A percentile compares a stretch with the other conserved stretches of the same genome.
phyloP scores from a whole-genome alignment of 2,113 vertebrate genomes.

The Microcebus lehilahytsara region DNA sequence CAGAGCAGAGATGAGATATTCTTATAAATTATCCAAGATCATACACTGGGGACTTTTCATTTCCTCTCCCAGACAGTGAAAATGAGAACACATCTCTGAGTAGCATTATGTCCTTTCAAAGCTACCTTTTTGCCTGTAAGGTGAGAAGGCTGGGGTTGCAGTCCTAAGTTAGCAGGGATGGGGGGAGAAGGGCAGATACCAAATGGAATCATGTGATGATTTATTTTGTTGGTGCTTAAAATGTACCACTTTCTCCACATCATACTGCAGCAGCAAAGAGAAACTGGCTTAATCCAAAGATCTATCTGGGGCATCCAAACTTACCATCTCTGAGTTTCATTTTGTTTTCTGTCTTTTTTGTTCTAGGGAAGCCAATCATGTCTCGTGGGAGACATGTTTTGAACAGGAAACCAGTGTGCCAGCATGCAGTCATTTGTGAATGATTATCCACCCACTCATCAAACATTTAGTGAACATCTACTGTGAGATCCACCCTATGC shows the following conservation, averaged over 20 bases:
- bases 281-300: not conserved
- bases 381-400: not conserved
- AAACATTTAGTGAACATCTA: not conserved
- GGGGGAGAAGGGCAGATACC: not conserved
- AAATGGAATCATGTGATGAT: not conserved
- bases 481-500: not conserved
- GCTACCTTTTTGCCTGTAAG: not conserved
- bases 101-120: constrained; percentile 2
- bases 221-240: not conserved
- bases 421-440: not conserved
- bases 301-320: not conserved
- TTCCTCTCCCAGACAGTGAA: constrained; percentile 35
- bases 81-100: constrained; percentile 32
- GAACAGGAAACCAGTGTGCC: not conserved
- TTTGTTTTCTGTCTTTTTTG: not conserved
- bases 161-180: not conserved
- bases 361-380: not conserved
- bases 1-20: not conserved
- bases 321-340: constrained; percentile 14
- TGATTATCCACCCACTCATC: not conserved
- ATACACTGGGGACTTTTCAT: not conserved
- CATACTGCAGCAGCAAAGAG: not conserved
- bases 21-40: constrained; percentile 50
- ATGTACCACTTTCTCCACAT: not conserved
- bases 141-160: not conserved